Evolutionary conservation across 2,113 vertebrate genomes (phyloP), one percentile per base, ranked within the genome.

Genomic region (Amazona guildingii): DNA sequence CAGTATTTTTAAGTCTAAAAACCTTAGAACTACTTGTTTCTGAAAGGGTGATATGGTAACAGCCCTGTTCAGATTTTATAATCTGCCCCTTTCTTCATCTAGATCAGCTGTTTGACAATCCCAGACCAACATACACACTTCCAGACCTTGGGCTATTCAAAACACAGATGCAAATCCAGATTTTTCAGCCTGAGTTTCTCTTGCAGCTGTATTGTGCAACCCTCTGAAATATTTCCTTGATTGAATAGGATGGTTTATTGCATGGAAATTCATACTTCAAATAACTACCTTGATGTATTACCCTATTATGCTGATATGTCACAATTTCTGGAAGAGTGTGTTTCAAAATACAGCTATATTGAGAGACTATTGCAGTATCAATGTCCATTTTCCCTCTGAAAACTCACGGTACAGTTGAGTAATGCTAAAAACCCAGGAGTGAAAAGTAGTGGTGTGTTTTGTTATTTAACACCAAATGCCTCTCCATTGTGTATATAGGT

Each of bases 401-500:
- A 73, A 83, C 59, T 93, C 52, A 59, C 28, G 54, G 25, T 28
- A 73, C n/a, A 33, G 24, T 1, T 92, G 66, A 89, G 51, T 52
- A 86, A 82, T 23, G n/a, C 27, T 79, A 83, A 72, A 88, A 78
- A 70, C n/a, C 14, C 27, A 27, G 1, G 1, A 90, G 69, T 48
- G 76, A 83, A 92, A 31, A n/a, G 39, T 86, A 25, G 67, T 49
- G 28, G 39, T 74, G 46, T 54, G 41, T 83, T 91, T 70, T 86
- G n/a, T 72, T 83, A 68, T 74, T 73, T 90, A 95, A 67, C 63
- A 83, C 49, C 77, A 85, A 73, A 81, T 44, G 74, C 48, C 41
- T 74, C 83, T 83, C 76, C 66, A 94, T 49, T 93, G 57, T 78
- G 57, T 75, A 37, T 57, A 69, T 43, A 76, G 82, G 91, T 92